phyloP scores from a whole-genome alignment of 2,888 invertebrate genomes.

The Drosophila ustulata region DNA sequence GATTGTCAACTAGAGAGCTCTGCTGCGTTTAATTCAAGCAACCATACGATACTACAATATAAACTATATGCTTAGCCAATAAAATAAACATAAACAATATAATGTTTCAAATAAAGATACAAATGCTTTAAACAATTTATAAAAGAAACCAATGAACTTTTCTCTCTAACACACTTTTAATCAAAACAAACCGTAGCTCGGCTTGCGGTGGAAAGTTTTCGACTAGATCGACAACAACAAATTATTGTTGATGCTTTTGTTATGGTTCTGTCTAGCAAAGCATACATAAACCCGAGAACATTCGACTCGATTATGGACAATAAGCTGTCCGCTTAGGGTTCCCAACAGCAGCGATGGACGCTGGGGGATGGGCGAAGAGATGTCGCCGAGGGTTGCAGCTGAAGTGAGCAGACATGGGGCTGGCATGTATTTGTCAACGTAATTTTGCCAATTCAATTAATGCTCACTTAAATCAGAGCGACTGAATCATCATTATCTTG shows the following conservation, averaged over 20 bases:
- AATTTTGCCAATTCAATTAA: conserved; percentile 81
- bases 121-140: conserved; percentile 56
- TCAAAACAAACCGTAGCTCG: conserved; percentile 23
- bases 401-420: conserved; percentile 36
- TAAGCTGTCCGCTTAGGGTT: conserved; percentile 23
- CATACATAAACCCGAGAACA: conserved; percentile 58
- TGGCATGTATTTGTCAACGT: conserved; percentile 72
- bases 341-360: background rate
- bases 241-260: conserved; percentile 23
- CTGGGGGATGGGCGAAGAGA: background rate
- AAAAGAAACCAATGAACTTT: conserved; percentile 1
- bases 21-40: conserved; percentile 26
- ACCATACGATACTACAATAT: conserved; percentile 31
- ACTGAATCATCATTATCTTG: conserved; percentile 27
- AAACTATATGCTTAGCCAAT: conserved; percentile 41
- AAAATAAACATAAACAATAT: conserved; percentile 19
- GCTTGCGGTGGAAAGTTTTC: conserved; percentile 64
- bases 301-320: conserved; percentile 56
- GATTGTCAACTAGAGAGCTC: conserved; percentile 36
- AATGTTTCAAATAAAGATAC: conserved; percentile 60
- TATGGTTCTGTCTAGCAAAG: conserved; percentile 45
- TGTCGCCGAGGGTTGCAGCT: background rate
- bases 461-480: conserved; percentile 73
- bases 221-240: conserved; percentile 23
- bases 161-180: background rate